These are phyloP conservation scores for Thyatira batis DNA, from an alignment of 2,888 invertebrate species.

Conservation along the genomic window DNA sequence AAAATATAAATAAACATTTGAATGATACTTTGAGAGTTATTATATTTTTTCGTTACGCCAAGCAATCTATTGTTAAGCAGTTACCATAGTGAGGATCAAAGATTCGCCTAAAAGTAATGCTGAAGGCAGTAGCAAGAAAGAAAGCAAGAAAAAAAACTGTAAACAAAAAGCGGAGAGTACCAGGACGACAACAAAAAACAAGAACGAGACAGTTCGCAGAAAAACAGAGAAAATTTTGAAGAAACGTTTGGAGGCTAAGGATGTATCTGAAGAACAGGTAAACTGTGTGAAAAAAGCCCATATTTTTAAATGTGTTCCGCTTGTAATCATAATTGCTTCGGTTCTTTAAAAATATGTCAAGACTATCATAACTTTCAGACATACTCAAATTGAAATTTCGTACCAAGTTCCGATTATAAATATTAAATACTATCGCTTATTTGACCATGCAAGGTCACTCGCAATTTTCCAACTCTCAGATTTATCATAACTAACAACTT, in stretches of 20 bases:
- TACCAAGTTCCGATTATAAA: too few species aligned
- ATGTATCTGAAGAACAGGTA: constrained; percentile 63
- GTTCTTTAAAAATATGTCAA: too few species aligned
- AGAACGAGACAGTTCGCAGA: constrained; percentile 63
- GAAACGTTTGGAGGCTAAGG: constrained; percentile 55
- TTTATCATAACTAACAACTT: too few species aligned
- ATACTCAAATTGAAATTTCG: too few species aligned
- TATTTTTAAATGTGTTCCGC: constrained; percentile 1
- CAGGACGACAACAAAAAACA: constrained; percentile 74
- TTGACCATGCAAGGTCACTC: too few species aligned
- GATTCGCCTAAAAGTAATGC: constrained; percentile 84
- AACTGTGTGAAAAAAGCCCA: constrained; percentile 6
- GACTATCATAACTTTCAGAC: too few species aligned
- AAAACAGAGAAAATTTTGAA: constrained; percentile 56
- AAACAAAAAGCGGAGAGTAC: constrained; percentile 81
- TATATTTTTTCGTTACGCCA: constrained; percentile 17
- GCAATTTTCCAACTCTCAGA: too few species aligned
- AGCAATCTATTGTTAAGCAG: constrained; percentile 61
- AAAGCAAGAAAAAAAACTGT: constrained; percentile 84
- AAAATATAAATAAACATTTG: neutral
- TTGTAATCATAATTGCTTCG: too few species aligned
- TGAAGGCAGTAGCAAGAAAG: constrained; percentile 83
- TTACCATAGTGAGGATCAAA: constrained; percentile 87
- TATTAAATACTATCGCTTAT: too few species aligned
- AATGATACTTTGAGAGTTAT: neutral